Percentiles rank a stretch among this genome's conserved stretches.
phyloP scores from a whole-genome alignment of 2,113 vertebrate genomes.

The Podiceps cristatus region DNA sequence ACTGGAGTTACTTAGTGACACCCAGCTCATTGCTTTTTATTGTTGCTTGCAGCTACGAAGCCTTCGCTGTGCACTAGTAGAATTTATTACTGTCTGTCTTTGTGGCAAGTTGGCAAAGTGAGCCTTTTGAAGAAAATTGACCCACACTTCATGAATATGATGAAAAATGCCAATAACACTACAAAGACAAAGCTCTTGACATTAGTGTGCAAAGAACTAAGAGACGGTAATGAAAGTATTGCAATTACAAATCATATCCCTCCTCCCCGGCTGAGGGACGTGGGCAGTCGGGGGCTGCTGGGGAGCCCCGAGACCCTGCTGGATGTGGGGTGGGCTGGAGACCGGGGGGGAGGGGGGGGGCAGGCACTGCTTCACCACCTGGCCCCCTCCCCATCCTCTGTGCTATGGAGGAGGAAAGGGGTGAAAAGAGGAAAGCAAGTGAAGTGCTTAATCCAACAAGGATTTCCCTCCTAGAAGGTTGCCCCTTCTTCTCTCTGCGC shows the following conservation, averaged over 20 bases:
- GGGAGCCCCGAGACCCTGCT: neutral
- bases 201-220: slow-evolving; percentile 82
- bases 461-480: slow-evolving; percentile 10
- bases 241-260: slow-evolving; percentile 81
- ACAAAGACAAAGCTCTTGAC: slow-evolving; percentile 87
- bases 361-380: rapidly evolving
- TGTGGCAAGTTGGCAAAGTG: slow-evolving; percentile 88
- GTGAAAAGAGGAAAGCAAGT: neutral
- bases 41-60: slow-evolving; percentile 88
- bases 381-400: neutral
- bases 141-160: slow-evolving; percentile 90
- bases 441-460: neutral
- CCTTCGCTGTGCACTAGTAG: slow-evolving; percentile 83
- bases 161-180: slow-evolving; percentile 91
- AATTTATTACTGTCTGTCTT: slow-evolving; percentile 91
- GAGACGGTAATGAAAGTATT: slow-evolving; percentile 82
- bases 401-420: neutral
- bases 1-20: slow-evolving; percentile 90
- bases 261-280: slow-evolving; percentile 42
- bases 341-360: neutral
- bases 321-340: neutral
- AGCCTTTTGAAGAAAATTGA: slow-evolving; percentile 90
- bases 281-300: neutral
- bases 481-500: neutral
- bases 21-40: slow-evolving; percentile 90